Base-by-base conservation (phyloP, 2,888 invertebrate genomes). In the Euzophera pinguis region DNA sequence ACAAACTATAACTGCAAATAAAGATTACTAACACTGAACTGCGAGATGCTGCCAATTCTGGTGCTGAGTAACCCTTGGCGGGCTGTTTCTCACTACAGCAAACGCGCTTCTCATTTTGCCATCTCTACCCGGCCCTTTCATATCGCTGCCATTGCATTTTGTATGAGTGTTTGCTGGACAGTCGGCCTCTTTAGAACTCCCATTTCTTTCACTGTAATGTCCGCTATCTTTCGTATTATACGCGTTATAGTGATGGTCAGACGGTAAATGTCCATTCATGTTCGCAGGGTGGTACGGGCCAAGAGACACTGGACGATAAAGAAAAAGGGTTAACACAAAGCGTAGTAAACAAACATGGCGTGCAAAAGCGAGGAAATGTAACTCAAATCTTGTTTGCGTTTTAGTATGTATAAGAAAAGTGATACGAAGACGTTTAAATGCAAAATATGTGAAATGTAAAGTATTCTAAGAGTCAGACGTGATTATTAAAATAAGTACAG, bases 1-100 rank as follows among this genome's bases (percentile, higher is more conserved):
- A 57, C 60, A 53, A 52, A 56, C 49, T 60, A 60, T 65, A 66
- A 64, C 72, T 69, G 72, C 74, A 65, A 69, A 64, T 69, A 67
- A 81, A 16, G 39, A 73, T 91, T 91, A 92, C 92, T 92, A 92
- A 92, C 92, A 92, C 79, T 93, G 92, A 71, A 92, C 93, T 69
- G 92, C 87, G 77, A 93, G 91, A 81, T 92, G 92, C 80, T 92
- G 92, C 92, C 93, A 93, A 84, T 91, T 85, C 67, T 85, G 81
- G 63, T 73, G 72, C 61, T 82, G 83, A 53, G 71, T 63, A 69
- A 71, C 81, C 78, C 91, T 86, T 78, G 91, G 90, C 81, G 91
- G 91, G 81, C 85, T 91, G 80, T 91, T 92, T 87, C 91, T 91
- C 84, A 91, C 92, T 80, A 87, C 92, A 72, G 91, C 92, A 89